Evolutionary conservation across 2,888 invertebrate genomes (phyloP), one percentile per base, ranked within the genome.

Genomic region (Odiellus spinosus): DNA sequence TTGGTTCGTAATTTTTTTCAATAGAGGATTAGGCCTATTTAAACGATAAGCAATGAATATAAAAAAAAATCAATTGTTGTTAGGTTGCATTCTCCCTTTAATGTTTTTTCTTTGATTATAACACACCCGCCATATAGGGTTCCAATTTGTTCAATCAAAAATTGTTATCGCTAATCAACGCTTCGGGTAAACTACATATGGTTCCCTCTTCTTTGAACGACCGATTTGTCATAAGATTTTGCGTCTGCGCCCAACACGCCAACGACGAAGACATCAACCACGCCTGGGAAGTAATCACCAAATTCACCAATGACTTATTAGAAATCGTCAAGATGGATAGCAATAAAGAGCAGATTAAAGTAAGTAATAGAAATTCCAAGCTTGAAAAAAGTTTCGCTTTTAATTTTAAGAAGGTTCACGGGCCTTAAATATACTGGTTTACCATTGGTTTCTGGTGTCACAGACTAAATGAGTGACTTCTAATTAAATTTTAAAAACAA

Each of bases 101-200:
- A 12, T 26, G 19, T 41, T n/a, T n/a, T n/a, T 48, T 45, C 26
- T n/a, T 3, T 35, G 44, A 19, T 17, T 33, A 46, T 34, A 14
- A 26, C 4, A 45, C 38, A 42, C 36, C 33, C 26, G 35, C 39
- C 17, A 39, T 50, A 35, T 32, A 56, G 55, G 57, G 56, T 5
- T 62, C 73, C 19, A 83, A 87, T 61, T 73, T 74, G 45, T 62
- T 88, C 44, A 95, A 95, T 64, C 88, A 93, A 67, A 87, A 86
- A 64, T 71, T 96, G 35, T 68, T 96, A 58, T 86, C 87, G 50
- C 76, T 77, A 55, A 87, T 96, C 58, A 96, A 96, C 63, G 91
- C 85, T 50, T 90, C 91, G 3, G 95, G 91, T 12, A 84, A 83
- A 65, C 70, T 96, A 51, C 95, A 96, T 66, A 95, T 96, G 93